phyloP scores from a whole-genome alignment of 2,888 invertebrate genomes.

The Drosophila greeni region DNA sequence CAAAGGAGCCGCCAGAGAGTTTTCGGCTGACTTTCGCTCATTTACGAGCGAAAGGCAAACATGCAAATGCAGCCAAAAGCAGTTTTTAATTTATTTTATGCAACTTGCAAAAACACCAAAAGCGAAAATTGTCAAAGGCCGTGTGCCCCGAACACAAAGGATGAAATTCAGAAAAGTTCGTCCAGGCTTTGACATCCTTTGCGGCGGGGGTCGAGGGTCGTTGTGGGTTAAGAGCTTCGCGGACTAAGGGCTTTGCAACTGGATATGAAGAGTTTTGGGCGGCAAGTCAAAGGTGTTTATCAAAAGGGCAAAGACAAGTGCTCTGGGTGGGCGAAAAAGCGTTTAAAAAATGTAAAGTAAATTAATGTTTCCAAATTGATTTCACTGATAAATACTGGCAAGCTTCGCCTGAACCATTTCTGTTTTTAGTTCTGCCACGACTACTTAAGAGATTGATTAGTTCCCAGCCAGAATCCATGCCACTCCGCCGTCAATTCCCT shows the following conservation, averaged over 20 bases:
- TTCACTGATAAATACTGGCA: not conserved
- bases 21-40: constrained; percentile 42
- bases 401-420: not conserved
- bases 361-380: not conserved
- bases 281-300: constrained; percentile 32
- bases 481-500: not conserved
- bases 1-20: constrained; percentile 39
- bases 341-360: not conserved
- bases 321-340: not conserved
- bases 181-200: constrained; percentile 14
- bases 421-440: not conserved
- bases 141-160: constrained; percentile 32
- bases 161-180: constrained; percentile 33
- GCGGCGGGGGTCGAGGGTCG: constrained; percentile 6
- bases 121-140: constrained; percentile 65
- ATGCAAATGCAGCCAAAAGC: constrained; percentile 60
- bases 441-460: not conserved
- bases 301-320: constrained; percentile 1
- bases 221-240: constrained; percentile 18
- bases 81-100: constrained; percentile 73
- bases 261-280: constrained; percentile 23
- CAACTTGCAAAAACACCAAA: constrained; percentile 51
- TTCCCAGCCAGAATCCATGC: not conserved
- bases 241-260: constrained; percentile 19
- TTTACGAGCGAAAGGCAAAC: constrained; percentile 54